A percentile compares a stretch with the other conserved stretches of the same genome.
phyloP scores from a whole-genome alignment of 2,888 invertebrate species.

The Drosophila paramelanica region DNA sequence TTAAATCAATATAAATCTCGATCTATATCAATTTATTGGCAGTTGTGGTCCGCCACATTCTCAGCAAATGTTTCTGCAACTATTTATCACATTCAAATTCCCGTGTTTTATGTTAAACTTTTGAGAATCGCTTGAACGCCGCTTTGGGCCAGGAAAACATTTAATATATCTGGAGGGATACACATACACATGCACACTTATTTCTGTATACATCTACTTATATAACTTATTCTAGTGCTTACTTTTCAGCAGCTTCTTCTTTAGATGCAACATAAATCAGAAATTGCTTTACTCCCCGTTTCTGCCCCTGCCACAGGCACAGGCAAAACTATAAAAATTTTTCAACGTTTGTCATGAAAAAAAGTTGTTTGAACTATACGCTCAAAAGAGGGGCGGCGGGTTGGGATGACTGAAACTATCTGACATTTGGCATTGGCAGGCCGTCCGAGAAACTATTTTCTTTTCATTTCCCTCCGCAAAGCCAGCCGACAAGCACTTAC shows the following conservation, averaged over 20 bases:
- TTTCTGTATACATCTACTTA: slow-evolving; percentile 31
- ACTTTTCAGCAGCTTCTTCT: slow-evolving; percentile 41
- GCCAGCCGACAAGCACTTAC: slow-evolving; percentile 52
- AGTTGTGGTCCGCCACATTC: slow-evolving; percentile 8
- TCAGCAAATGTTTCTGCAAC: slow-evolving; percentile 6
- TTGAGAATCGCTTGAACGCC: slow-evolving; percentile 24
- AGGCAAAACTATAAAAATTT: slow-evolving; percentile 28
- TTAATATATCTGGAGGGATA: slow-evolving; percentile 26
- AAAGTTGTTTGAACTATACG: slow-evolving; percentile 37
- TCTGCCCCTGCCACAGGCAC: background rate
- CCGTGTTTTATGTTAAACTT: slow-evolving; percentile 17
- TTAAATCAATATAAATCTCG: slow-evolving; percentile 21
- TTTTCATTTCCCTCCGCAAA: slow-evolving; percentile 61
- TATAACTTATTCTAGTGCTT: slow-evolving; percentile 61
- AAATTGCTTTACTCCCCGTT: slow-evolving; percentile 32
- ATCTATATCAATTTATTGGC: slow-evolving; percentile 18
- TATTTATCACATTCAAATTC: slow-evolving; percentile 15
- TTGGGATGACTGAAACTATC: slow-evolving; percentile 9
- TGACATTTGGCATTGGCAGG: slow-evolving; percentile 54
- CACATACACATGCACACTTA: slow-evolving; percentile 1
- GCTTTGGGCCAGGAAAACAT: slow-evolving; percentile 20
- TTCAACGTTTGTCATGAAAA: slow-evolving; percentile 36
- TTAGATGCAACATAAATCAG: slow-evolving; percentile 51
- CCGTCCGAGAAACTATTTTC: slow-evolving; percentile 68
- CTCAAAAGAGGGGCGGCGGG: background rate